Evolutionary conservation across 1,140 invertebrate species (phyloP), one percentile per base, ranked within the genome.

Genomic region (Aphelenchoides fujianensis): DNA sequence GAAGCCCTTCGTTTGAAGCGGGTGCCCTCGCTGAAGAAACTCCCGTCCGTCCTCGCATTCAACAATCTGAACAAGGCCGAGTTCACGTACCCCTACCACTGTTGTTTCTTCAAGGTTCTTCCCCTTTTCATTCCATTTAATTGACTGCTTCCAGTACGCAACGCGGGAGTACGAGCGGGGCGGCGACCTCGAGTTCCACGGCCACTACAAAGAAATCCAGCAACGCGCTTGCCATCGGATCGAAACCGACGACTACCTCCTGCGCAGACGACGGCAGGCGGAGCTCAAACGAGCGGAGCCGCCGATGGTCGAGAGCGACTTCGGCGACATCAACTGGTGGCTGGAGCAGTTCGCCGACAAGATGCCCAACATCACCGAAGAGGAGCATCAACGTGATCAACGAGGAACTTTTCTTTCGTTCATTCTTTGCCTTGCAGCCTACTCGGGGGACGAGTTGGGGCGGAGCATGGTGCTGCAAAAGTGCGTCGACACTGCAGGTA

Each of bases 1-100:
- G 61, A 81, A 61, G 37, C 54, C 7, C 55, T 77, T 5, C 30
- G 34, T 3, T 36, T 77, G 12, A 48, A 73, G 36, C 70, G 67
- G 23, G 74, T 81, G 5, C 78, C 79, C 3, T 41, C 31, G 19
- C 31, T 77, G 7, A 77, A 77, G 53, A 61, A 71, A 31, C 55
- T 77, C 64, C 75, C 75, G 1, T 71, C 75, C 3, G 69, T 77
- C 28, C 72, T 77, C 34, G 79, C 75, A 36, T 77, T 77, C 32
- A 79, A 41, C 19, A 76, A 81, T 48, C 63, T 77, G 35, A 59
- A 55, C 62, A 53, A 35, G 19, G 75, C 75, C 30, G 75, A 77
- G 19, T 77, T 77, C 68, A 77, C 75, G 3, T 77, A 77, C 64
- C 66, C 75, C 7, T 71, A 77, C 53, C 75, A 77, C 71, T 77